Percentiles rank a stretch among this genome's conserved stretches.
These are phyloP conservation scores for Aplochiton taeniatus DNA, from an alignment of 2,797 vertebrate species.

Conservation along the genomic window DNA sequence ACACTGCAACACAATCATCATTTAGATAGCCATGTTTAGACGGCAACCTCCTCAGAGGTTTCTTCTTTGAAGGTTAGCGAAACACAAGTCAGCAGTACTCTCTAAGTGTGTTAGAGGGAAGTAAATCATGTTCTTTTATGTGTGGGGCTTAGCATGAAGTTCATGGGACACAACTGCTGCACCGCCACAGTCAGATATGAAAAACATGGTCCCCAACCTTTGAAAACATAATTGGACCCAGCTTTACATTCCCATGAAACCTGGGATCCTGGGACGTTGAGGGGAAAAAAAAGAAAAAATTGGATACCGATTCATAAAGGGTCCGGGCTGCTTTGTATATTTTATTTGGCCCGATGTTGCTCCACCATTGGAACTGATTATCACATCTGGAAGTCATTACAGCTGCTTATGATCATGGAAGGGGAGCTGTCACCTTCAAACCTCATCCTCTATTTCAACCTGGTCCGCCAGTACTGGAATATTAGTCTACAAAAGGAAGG, in stretches of 20 bases:
- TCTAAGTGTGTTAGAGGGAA: conserved; percentile 25
- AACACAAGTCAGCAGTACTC: not conserved
- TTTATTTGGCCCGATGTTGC: conserved; percentile 50
- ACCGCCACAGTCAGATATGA: conserved; percentile 39
- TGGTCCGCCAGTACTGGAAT: conserved; percentile 23
- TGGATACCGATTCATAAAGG: conserved; percentile 35
- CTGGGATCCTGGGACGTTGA: conserved; percentile 7
- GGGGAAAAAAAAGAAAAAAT: not conserved
- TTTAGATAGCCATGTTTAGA: too few species aligned
- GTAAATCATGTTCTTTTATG: conserved; percentile 34
- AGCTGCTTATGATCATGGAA: conserved; percentile 44
- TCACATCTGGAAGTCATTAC: conserved; percentile 67
- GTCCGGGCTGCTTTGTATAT: conserved; percentile 45
- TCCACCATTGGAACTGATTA: conserved; percentile 53
- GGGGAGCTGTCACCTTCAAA: conserved; percentile 52
- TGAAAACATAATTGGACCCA: conserved; percentile 65
- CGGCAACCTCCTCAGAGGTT: not conserved
- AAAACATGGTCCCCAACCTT: conserved; percentile 50
- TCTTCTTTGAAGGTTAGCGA: not conserved
- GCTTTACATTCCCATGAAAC: conserved; percentile 51
- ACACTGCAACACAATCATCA: too few species aligned
- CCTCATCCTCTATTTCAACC: conserved; percentile 8
- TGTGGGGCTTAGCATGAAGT: conserved; percentile 19
- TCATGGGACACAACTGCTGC: conserved; percentile 23
- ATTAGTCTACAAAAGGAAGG: not conserved